Evolutionary conservation across 2,888 invertebrate species (phyloP).

Genomic region (Drosophila anceps): DNA sequence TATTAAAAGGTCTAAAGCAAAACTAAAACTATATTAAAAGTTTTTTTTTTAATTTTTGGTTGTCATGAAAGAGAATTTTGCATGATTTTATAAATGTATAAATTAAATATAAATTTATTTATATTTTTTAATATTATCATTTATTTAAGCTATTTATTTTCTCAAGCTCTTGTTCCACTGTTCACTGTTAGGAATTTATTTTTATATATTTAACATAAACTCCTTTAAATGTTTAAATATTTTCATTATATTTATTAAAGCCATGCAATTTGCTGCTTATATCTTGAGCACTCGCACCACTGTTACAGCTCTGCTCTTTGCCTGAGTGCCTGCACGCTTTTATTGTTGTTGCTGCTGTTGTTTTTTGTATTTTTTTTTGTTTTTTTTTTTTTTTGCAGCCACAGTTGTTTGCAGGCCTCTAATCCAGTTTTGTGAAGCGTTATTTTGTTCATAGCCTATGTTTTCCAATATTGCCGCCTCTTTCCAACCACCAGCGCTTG

Average conservation of each 20-base stretch:
- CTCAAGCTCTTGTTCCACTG: no score
- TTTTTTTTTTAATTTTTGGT: no score
- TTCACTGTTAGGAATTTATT: no score
- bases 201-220: not conserved
- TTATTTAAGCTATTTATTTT: no score
- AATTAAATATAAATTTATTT: no score
- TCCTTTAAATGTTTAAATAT: not conserved
- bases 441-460: slow-evolving; percentile 31
- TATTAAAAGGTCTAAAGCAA: no score
- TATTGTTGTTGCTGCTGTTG: slow-evolving; percentile 24
- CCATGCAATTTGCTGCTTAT: rapidly evolving
- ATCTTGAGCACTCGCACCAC: slow-evolving; percentile 13
- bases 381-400: slow-evolving; percentile 13
- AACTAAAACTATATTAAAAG: no score
- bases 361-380: no score
- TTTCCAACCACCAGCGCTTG: slow-evolving; percentile 8
- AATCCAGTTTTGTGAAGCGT: slow-evolving; percentile 67
- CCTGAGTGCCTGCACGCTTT: slow-evolving; percentile 20
- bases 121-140: no score
- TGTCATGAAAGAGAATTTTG: no score
- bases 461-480: slow-evolving; percentile 30
- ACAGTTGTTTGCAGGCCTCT: slow-evolving; percentile 48
- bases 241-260: not conserved
- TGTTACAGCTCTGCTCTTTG: slow-evolving; percentile 16
- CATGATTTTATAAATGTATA: no score